A percentile compares a stretch with the other conserved stretches of the same genome.
These are phyloP conservation scores for Protosalanx chinensis DNA, from an alignment of 2,797 vertebrate genomes.

Conservation along the genomic window DNA sequence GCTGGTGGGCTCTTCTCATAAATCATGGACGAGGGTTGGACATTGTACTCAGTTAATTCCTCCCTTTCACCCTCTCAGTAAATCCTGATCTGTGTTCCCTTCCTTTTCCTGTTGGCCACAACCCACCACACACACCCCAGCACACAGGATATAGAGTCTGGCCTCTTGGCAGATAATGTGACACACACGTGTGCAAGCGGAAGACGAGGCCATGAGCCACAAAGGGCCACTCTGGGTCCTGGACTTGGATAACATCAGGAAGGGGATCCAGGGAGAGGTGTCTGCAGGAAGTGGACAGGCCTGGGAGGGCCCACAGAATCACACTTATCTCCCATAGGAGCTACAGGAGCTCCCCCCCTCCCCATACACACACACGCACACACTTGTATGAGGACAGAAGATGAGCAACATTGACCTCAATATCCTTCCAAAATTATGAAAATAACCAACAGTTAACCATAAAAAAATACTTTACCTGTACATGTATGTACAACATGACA, in stretches of 20 bases:
- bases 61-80: slow-evolving; percentile 71
- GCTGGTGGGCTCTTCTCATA: slow-evolving; percentile 55
- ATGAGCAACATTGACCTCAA: slow-evolving; percentile 32
- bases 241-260: slow-evolving; percentile 92
- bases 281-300: slow-evolving; percentile 80
- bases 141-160: slow-evolving; percentile 82
- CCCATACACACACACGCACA: slow-evolving; percentile 26
- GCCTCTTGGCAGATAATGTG: slow-evolving; percentile 96
- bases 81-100: slow-evolving; percentile 79
- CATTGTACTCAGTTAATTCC: slow-evolving; percentile 63
- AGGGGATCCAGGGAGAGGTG: slow-evolving; percentile 74
- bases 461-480: background rate
- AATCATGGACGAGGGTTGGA: slow-evolving; percentile 60
- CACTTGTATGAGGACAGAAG: slow-evolving; percentile 31
- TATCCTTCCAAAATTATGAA: slow-evolving; percentile 11
- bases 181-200: slow-evolving; percentile 84
- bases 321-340: slow-evolving; percentile 62
- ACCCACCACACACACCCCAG: slow-evolving; percentile 58
- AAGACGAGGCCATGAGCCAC: slow-evolving; percentile 86
- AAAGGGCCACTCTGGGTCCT: slow-evolving; percentile 82
- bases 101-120: slow-evolving; percentile 91
- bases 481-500: background rate
- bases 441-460: background rate
- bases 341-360: slow-evolving; percentile 39
- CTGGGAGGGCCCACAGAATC: slow-evolving; percentile 64